These are phyloP conservation scores for Lethrus apterus DNA, from an alignment of 1,140 invertebrate genomes.

Conservation along the genomic window DNA sequence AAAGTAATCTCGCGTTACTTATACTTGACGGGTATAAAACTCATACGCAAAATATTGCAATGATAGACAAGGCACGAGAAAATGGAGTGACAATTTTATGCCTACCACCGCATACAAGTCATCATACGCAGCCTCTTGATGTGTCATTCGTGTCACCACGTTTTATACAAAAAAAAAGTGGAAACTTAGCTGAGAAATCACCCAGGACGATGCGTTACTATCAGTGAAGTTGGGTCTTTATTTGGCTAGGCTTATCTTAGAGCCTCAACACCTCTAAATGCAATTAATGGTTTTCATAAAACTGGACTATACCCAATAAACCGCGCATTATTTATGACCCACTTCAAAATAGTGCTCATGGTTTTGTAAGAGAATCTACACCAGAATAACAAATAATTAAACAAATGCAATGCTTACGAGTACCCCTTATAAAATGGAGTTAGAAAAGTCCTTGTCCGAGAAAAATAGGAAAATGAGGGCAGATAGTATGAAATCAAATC, in stretches of 20 bases:
- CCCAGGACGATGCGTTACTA: not conserved
- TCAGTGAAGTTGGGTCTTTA: not conserved
- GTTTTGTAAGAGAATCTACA: too few species aligned
- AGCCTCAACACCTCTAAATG: not conserved
- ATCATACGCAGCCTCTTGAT: conserved; percentile 40
- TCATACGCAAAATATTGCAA: not conserved
- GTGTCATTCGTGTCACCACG: conserved; percentile 37
- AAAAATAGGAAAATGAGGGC: too few species aligned
- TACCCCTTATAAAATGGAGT: conserved; percentile 30
- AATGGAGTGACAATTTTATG: conserved; percentile 27
- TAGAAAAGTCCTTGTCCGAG: conserved; percentile 17
- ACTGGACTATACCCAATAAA: not conserved
- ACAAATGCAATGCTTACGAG: conserved; percentile 30
- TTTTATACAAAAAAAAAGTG: conserved; percentile 33
- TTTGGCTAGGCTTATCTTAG: not conserved
- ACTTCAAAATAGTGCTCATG: too few species aligned
- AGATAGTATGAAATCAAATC: too few species aligned
- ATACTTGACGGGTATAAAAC: conserved; percentile 3
- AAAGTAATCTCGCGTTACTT: conserved; percentile 6
- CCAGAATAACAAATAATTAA: too few species aligned
- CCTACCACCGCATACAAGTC: conserved; percentile 39
- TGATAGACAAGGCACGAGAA: conserved; percentile 15
- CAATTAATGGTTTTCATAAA: not conserved
- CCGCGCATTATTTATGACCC: too few species aligned
- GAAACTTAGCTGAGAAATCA: conserved; percentile 30